A percentile compares a stretch with the other conserved stretches of the same genome.
phyloP scores from a whole-genome alignment of 1,140 invertebrate species.

The Hermatobates lingyangjiaoensis region DNA sequence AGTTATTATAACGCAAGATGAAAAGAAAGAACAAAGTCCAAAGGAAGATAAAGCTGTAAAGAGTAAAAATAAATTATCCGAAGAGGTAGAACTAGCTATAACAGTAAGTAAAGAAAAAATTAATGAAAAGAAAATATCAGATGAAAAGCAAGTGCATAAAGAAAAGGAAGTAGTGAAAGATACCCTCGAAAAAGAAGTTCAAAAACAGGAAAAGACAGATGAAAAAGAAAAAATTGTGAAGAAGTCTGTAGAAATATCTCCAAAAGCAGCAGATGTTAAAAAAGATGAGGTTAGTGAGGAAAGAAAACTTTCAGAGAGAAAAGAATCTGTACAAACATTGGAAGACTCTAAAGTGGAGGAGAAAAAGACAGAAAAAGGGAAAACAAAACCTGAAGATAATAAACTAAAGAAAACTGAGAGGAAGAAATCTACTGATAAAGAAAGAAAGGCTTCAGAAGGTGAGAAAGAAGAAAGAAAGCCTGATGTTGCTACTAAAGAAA shows the following conservation, averaged over 20 bases:
- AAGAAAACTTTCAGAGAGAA: slow-evolving; percentile 11
- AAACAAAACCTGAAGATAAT: slow-evolving; percentile 16
- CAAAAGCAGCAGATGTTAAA: slow-evolving; percentile 8
- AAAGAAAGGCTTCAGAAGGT: slow-evolving; percentile 13
- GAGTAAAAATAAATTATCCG: slow-evolving; percentile 15
- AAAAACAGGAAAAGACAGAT: slow-evolving; percentile 10
- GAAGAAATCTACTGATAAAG: slow-evolving; percentile 15
- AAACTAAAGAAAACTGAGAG: slow-evolving; percentile 17
- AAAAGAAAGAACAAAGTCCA: slow-evolving; percentile 13
- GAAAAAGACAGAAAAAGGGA: slow-evolving; percentile 12
- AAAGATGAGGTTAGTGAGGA: slow-evolving; percentile 9
- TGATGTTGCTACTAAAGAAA: slow-evolving; percentile 15
- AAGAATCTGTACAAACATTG: slow-evolving; percentile 11
- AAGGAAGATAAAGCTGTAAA: slow-evolving; percentile 15
- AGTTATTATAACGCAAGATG: slow-evolving; percentile 20
- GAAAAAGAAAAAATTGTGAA: slow-evolving; percentile 11
- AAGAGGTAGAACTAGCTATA: slow-evolving; percentile 13
- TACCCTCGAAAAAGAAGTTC: slow-evolving; percentile 8
- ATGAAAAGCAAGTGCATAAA: slow-evolving; percentile 10
- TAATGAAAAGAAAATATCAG: slow-evolving; percentile 10
- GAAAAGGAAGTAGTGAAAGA: slow-evolving; percentile 5
- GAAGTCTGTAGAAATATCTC: slow-evolving; percentile 11
- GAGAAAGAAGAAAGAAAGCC: slow-evolving; percentile 17
- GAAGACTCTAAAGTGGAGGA: slow-evolving; percentile 19
- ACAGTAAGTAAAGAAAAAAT: slow-evolving; percentile 11